These are phyloP conservation scores for Phyllotis vaccarum DNA, from an alignment of 2,797 vertebrate species.

Conservation along the genomic window DNA sequence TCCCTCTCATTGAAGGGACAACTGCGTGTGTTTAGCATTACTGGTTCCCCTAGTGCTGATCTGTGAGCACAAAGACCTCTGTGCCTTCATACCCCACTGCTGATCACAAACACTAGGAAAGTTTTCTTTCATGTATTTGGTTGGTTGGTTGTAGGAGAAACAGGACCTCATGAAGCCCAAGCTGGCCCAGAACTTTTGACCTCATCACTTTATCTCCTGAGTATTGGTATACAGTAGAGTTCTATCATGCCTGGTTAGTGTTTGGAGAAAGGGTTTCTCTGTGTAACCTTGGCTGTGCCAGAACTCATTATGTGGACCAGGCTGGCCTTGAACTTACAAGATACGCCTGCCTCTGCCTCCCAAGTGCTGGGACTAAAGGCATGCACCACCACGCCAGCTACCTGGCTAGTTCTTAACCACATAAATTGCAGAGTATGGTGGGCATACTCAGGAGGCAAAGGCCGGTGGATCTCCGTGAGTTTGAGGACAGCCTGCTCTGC, in stretches of 20 bases:
- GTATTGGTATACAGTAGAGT: neutral
- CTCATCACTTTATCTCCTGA: neutral
- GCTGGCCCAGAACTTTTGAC: neutral
- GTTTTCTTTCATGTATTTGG: neutral
- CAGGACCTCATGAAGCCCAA: neutral
- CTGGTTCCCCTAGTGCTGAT: neutral
- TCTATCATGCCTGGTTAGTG: neutral
- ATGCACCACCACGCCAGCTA: fast-evolving
- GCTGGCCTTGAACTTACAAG: neutral
- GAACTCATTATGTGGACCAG: neutral
- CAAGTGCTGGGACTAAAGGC: neutral
- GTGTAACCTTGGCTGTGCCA: neutral
- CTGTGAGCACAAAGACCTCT: neutral
- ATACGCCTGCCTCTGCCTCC: neutral
- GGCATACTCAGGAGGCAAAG: neutral
- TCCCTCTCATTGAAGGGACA: neutral
- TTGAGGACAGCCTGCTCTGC: neutral
- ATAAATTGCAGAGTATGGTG: neutral
- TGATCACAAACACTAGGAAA: neutral
- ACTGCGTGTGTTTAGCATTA: too few relatives aligned
- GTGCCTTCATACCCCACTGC: neutral
- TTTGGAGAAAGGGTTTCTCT: neutral
- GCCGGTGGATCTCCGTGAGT: neutral
- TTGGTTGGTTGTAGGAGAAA: neutral
- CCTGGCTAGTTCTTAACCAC: neutral